Evolutionary conservation across 23 tunicate species (phyloP).

Genomic region (Corella eumyota): DNA sequence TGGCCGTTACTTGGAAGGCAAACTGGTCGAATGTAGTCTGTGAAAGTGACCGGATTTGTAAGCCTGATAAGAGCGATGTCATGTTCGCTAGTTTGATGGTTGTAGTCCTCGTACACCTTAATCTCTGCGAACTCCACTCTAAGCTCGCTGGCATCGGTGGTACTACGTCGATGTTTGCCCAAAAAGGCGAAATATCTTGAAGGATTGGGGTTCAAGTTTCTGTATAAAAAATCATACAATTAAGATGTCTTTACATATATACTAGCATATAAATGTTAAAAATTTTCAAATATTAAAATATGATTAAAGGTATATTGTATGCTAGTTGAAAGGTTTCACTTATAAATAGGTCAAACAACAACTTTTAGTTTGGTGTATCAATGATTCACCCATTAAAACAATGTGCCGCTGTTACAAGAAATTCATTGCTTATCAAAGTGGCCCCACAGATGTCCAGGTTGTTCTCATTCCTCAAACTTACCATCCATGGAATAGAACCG

Average conservation of each 20-base stretch:
- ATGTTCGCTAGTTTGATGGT: neutral
- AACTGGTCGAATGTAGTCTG: conserved; percentile 22
- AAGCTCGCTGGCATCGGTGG: neutral
- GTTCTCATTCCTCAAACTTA: neutral
- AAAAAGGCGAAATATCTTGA: neutral
- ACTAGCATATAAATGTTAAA: neutral
- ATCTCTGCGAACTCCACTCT: neutral
- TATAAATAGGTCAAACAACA: no score
- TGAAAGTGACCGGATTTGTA: conserved; percentile 8
- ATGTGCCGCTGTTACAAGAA: conserved; percentile 14
- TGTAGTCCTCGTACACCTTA: neutral
- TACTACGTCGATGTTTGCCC: neutral
- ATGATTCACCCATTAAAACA: conserved; percentile 18
- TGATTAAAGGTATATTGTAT: no score
- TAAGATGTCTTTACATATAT: neutral
- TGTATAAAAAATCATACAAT: neutral
- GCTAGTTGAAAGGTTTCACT: no score
- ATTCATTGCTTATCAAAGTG: neutral
- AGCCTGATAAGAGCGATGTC: conserved; percentile 13
- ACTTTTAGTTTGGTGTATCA: no score
- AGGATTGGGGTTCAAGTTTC: neutral
- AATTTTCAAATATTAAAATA: neutral
- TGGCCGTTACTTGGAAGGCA: conserved; percentile 20
- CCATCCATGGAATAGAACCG: conserved; percentile 2
- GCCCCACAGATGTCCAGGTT: conserved; percentile 8